These are phyloP conservation scores for Criorhina ranunculi DNA, from an alignment of 2,888 invertebrate genomes.

Conservation along the genomic window DNA sequence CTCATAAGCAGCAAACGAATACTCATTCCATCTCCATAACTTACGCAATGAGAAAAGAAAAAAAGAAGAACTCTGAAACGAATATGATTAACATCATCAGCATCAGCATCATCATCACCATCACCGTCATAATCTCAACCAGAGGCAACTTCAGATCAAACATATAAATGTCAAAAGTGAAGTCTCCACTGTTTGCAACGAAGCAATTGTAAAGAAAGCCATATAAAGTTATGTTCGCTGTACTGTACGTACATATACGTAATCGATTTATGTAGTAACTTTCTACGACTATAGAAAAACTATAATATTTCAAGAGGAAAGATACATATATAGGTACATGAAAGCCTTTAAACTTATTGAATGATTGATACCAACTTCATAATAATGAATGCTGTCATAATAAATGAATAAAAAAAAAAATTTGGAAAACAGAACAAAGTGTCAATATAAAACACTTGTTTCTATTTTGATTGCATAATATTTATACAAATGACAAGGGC, in stretches of 20 bases:
- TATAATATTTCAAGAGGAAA: neutral
- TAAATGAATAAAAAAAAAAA: too few species aligned
- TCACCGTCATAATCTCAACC: neutral
- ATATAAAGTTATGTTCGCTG: constrained; percentile 1
- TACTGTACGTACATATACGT: neutral
- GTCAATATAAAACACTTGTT: constrained; percentile 18
- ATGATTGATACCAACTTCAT: too few species aligned
- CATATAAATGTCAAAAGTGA: constrained; percentile 24
- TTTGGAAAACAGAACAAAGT: too few species aligned
- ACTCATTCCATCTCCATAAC: neutral
- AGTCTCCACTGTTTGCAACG: neutral
- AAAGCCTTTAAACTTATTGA: neutral
- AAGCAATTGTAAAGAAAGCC: constrained; percentile 1
- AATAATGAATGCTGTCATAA: too few species aligned
- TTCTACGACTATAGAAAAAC: constrained; percentile 11
- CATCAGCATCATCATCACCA: neutral
- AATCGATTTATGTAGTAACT: constrained; percentile 17
- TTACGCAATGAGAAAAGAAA: constrained; percentile 2
- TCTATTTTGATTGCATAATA: constrained; percentile 22
- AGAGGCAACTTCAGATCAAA: neutral
- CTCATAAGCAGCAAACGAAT: too few species aligned
- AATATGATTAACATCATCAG: too few species aligned
- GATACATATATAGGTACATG: neutral
- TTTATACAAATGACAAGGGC: constrained; percentile 19
- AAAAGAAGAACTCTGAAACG: too few species aligned